Evolutionary conservation across 2,113 vertebrate species (phyloP), one percentile per base, ranked within the genome.

Genomic region (Grus americana): DNA sequence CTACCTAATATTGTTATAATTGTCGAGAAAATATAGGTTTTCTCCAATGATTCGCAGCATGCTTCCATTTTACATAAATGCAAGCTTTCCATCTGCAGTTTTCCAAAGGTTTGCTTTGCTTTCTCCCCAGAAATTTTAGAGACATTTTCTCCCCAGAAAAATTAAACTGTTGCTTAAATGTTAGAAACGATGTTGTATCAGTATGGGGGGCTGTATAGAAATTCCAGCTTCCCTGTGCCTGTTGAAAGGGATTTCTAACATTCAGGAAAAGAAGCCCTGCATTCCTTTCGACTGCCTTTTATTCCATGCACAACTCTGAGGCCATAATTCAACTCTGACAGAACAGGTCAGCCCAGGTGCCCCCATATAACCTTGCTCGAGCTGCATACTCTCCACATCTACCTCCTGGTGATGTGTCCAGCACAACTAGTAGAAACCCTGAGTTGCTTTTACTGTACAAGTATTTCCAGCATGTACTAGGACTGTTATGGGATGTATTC

Each of bases 1-100:
- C 95, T 96, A 95, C 91, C 89, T 97, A 96, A 95, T 96, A 95
- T 95, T 97, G 92, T 85, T 96, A 95, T 97, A 97, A 97, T 96
- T 97, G 95, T 95, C 94, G 95, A 87, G 89, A 97, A 97, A 97
- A 94, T 85, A 97, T 85, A 97, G 92, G 91, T 82, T 97, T 95
- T 93, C 89, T 95, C 78, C 76, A 93, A 6, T 76, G 89, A 92
- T 80, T 93, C 70, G 0, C 89, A 93, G 89, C 78, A 66, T 57
- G 92, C 66, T 89, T 81, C 84, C 84, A 73, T 96, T 96, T 95
- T 92, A 91, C 89, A 93, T 93, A 92, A 91, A 85, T 70, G 72
- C 42, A 79, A 87, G 91, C 62, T 93, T 94, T 92, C 66, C n/a
- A 93, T 91, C 81, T 85, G 74, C 74, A 89, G 47, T 68, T 92